Evolutionary conservation across 53 echinoderm and acorn worm species (phyloP).

Genomic region (Echinarachnius parma): DNA sequence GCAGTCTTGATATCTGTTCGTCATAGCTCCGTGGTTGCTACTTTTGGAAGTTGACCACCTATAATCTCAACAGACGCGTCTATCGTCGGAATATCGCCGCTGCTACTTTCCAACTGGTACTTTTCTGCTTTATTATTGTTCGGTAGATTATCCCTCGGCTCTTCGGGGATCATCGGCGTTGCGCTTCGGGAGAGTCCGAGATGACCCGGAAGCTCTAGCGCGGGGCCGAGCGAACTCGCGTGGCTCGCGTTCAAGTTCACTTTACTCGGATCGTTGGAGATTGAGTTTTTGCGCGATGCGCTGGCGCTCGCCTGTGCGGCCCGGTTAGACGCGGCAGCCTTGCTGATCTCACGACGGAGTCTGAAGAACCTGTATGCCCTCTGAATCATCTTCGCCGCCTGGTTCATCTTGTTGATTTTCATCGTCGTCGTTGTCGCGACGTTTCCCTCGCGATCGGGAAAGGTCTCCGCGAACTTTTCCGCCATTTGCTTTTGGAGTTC

Average conservation of each 20-base stretch:
- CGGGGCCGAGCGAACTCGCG: constrained; percentile 64
- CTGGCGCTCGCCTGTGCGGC: constrained; percentile 24
- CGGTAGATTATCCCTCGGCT: neutral
- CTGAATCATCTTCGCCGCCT: constrained; percentile 79
- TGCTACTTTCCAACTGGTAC: constrained; percentile 43
- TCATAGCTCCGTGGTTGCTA: neutral
- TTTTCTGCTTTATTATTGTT: constrained; percentile 39
- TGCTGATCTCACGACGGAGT: constrained; percentile 69
- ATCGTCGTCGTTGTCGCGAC: constrained; percentile 84
- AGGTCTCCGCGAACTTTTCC: constrained; percentile 72
- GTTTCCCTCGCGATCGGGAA: constrained; percentile 62
- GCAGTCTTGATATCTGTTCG: neutral
- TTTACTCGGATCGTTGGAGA: constrained; percentile 11
- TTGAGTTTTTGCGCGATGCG: constrained; percentile 48
- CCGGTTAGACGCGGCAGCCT: constrained; percentile 52
- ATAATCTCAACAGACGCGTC: constrained; percentile 58
- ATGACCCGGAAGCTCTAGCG: constrained; percentile 54
- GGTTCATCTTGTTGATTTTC: constrained; percentile 82
- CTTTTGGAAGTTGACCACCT: neutral
- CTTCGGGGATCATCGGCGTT: constrained; percentile 62
- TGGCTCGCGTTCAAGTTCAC: constrained; percentile 55
- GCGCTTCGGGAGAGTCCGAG: constrained; percentile 41
- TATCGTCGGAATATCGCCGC: constrained; percentile 57
- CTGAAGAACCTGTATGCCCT: constrained; percentile 71
- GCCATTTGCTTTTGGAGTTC: constrained; percentile 80